phyloP scores from a whole-genome alignment of 2,113 vertebrate species.

The Ictidomys tridecemlineatus region DNA sequence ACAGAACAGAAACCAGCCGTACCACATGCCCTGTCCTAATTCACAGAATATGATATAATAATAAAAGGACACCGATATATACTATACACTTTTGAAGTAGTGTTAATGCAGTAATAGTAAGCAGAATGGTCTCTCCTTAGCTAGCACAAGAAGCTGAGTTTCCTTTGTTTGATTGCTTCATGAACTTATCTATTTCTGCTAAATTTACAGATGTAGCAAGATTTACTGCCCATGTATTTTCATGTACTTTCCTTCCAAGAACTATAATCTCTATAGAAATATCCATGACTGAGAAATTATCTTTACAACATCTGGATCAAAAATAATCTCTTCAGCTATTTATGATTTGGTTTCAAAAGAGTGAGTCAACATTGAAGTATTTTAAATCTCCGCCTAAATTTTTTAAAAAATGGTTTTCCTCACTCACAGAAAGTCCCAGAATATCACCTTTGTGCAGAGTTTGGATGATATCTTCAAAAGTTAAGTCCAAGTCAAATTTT shows the following conservation, averaged over 20 bases:
- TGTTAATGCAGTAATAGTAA: neutral
- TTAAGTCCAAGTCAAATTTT: neutral
- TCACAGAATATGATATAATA: neutral
- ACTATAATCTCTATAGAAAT: neutral
- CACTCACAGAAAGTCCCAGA: neutral
- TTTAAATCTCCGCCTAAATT: neutral
- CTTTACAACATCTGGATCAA: neutral
- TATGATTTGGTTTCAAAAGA: neutral
- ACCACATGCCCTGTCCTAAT: neutral
- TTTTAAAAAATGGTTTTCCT: neutral
- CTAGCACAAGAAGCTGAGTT: neutral
- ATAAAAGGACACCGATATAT: neutral
- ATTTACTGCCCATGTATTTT: neutral
- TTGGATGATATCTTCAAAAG: neutral
- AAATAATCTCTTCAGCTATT: neutral
- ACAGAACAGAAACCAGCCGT: neutral
- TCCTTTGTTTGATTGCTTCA: neutral
- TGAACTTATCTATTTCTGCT: neutral
- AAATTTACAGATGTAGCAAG: neutral
- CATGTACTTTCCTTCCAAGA: neutral
- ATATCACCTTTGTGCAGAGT: neutral
- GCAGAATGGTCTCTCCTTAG: neutral
- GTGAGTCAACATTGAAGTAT: neutral
- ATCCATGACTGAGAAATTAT: neutral
- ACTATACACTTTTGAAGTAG: neutral